Base-by-base conservation (phyloP, 2,888 invertebrate species). In the Patella ulyssiponensis region DNA sequence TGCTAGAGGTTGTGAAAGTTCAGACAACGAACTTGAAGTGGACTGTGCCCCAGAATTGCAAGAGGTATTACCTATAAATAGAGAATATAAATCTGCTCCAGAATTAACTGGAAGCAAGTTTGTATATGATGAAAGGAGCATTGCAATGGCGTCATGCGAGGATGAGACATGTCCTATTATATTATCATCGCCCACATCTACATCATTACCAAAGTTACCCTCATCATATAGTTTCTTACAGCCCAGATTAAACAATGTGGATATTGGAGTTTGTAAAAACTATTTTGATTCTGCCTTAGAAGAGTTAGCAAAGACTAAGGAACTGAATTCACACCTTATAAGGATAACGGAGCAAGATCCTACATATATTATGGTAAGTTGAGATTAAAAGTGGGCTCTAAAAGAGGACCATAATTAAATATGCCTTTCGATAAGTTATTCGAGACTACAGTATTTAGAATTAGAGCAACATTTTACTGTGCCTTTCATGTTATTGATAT, bases 301-400 rank as follows among this genome's bases (percentile, higher is more conserved):
- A 71, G 84, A 84, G 69, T 75, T 84, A 70, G 76, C 80, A 52
- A 83, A 81, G 73, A 80, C 80, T 33, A 84, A 84, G 20, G 72
- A 64, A 70, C 44, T 56, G n/a, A 74, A 77, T 52, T 51, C 58
- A 76, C 58, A 76, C 15, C 76, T 76, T 15, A 27, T 64, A 33
- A 71, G 33, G 15, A 73, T 72, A 20, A 73, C 44, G 23, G 64
- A 52, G 7, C 53, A 73, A 72, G 69, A 27, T 69, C 76, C 76
- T 20, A 76, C 58, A 44, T 69, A 72, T 73, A 20, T 12, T 12
- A 23, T 23, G 23, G 64, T 64, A 23, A 64, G 64, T 20, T 20
- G 44, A 44, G 44, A 44, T 44, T 44, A 7, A 9, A 44, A 44
- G 44, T 44, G 9, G 9, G 44, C 44, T 44, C 44, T 44, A 44